phyloP scores from a whole-genome alignment of 2,113 vertebrate species.

The Ceuthmochares aereus region DNA sequence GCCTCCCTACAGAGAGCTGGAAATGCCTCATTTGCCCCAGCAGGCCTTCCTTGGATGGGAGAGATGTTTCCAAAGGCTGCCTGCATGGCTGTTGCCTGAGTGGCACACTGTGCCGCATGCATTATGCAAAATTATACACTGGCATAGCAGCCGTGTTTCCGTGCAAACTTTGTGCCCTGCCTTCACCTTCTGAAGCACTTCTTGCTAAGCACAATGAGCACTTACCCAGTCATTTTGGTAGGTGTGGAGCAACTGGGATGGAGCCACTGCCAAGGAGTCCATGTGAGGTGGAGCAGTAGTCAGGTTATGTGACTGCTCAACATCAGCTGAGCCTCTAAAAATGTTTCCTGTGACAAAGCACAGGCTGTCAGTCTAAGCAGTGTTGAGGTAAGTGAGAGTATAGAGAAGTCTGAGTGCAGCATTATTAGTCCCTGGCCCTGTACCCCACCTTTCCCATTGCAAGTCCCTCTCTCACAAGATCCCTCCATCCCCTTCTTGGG shows the following conservation, averaged over 20 bases:
- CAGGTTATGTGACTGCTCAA: background rate
- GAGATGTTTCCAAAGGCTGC: background rate
- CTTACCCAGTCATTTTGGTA: background rate
- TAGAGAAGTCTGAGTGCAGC: fast-evolving
- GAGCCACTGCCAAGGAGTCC: background rate
- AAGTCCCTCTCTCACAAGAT: background rate
- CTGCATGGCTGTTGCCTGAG: background rate
- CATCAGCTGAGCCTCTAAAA: background rate
- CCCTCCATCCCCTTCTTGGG: fast-evolving
- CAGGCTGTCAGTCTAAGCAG: background rate
- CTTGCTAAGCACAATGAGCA: background rate
- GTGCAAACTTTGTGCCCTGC: background rate
- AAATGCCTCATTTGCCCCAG: background rate
- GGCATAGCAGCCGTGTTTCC: background rate
- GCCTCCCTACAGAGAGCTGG: slow-evolving; percentile 42
- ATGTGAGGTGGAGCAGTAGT: background rate
- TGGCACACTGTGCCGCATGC: background rate
- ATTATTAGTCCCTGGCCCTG: background rate
- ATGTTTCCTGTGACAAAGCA: background rate
- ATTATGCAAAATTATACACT: background rate
- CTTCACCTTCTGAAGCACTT: slow-evolving; percentile 18
- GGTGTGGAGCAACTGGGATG: background rate
- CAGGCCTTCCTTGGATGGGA: background rate
- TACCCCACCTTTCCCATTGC: background rate
- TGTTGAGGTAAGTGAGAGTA: background rate